Conservation (phyloP, 2,113 vertebrate genomes). For the Oreochromis aureus region DNA sequence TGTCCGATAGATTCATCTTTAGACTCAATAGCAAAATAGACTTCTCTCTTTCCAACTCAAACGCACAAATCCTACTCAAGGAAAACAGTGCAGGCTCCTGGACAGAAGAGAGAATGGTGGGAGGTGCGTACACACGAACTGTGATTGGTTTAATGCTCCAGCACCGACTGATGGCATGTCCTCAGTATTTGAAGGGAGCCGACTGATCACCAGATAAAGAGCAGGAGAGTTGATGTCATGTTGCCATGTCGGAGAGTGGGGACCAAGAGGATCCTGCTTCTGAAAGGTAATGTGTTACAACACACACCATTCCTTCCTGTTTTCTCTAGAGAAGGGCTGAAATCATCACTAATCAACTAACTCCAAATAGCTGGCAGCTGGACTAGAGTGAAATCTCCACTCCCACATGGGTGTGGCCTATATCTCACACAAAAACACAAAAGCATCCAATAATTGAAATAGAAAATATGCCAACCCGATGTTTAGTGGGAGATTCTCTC, state of each 20-base stretch:
- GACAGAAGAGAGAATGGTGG: not conserved
- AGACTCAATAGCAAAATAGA: not conserved
- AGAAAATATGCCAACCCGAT: not conserved
- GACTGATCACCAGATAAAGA: not conserved
- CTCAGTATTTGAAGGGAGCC: not conserved
- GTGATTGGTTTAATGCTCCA: accelerated
- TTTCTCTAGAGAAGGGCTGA: not conserved
- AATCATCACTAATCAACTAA: not conserved
- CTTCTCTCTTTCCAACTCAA: not conserved
- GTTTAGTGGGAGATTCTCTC: not conserved
- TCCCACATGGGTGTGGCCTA: not conserved
- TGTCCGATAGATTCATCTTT: not conserved
- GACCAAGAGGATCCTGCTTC: not conserved
- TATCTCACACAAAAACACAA: not conserved
- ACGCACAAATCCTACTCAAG: not conserved
- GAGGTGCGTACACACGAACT: not conserved
- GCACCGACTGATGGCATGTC: not conserved
- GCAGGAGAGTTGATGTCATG: not conserved
- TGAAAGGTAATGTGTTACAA: not conserved
- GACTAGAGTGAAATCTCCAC: not conserved
- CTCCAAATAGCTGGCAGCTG: not conserved
- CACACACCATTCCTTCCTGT: not conserved
- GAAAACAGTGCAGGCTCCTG: not conserved
- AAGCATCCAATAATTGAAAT: not conserved
- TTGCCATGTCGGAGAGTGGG: not conserved